A percentile compares a stretch with the other conserved stretches of the same genome.
Evolutionary conservation across 2,888 invertebrate genomes (phyloP).

Genomic region (Zelleria hepariella): DNA sequence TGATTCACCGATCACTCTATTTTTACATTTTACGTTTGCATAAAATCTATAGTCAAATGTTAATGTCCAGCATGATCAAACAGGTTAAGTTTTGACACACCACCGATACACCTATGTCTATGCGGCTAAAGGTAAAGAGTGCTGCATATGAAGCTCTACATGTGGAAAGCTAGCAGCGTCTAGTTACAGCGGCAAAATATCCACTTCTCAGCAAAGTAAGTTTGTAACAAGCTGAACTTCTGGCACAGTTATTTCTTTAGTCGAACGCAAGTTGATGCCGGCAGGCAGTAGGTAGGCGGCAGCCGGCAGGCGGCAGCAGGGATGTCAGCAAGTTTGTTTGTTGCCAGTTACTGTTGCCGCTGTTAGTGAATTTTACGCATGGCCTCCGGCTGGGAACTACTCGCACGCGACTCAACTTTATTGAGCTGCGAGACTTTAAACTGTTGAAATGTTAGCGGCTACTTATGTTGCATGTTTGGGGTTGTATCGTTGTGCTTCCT

Average conservation of each 20-base stretch:
- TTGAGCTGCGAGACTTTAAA: background rate
- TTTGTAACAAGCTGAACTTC: background rate
- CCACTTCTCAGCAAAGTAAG: too few species aligned
- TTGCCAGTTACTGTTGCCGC: background rate
- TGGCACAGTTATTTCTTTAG: background rate
- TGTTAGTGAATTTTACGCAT: constrained; percentile 2
- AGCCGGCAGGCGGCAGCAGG: background rate
- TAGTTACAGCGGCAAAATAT: too few species aligned
- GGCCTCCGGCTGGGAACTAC: background rate
- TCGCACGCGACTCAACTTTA: background rate
- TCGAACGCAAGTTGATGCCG: background rate
- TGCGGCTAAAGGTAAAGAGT: too few species aligned
- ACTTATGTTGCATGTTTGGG: background rate
- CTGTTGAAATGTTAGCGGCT: background rate
- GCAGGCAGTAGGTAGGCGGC: background rate
- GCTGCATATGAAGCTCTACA: too few species aligned
- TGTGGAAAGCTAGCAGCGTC: too few species aligned
- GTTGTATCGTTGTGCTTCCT: background rate
- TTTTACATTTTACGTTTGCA: too few species aligned
- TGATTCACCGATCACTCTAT: too few species aligned
- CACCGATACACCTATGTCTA: too few species aligned
- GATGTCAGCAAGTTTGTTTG: background rate
- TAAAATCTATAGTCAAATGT: too few species aligned
- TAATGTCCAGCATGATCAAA: too few species aligned
- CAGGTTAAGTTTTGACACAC: too few species aligned